Base-by-base conservation (phyloP, 92 coral and sea anemone genomes). In the Epizoanthus rinbou region DNA sequence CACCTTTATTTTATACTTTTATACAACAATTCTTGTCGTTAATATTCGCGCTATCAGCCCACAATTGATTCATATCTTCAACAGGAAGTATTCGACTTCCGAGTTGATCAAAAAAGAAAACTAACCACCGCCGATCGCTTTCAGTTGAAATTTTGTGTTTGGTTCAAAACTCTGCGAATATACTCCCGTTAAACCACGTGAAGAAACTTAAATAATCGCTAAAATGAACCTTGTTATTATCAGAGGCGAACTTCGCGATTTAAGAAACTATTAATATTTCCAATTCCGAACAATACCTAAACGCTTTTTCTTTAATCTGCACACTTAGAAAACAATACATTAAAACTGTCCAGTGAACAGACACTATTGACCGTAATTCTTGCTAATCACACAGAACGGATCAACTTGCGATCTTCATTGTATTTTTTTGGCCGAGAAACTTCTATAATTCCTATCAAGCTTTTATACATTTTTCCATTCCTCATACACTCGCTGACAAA, bases 61-160 rank as follows among this genome's bases (percentile, higher is more conserved):
- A 47, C 28, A 71, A 71, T 71, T 71, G 76, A 71, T 43, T 15
- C n/a, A 45, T 24, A 71, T 71, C 76, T 71, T 3, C 11, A 41
- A 37, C 76, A 71, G 76, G 76, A 71, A 71, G 50, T 31, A 18
- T 5, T 45, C 21, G 21, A 71, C 76, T 71, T 71, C 76, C 76
- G 76, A 71, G 57, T 22, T 45, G 19, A 23, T n/a, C 3, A n/a
- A 71, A 18, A 28, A 69, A 70, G 14, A 71, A 45, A 28, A 71
- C 58, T n/a, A 71, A 45, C 35, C 10, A 67, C 23, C 22, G 21
- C 31, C 31, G 73, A 31, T 31, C 45, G 5, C 43, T 4, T 16
- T n/a, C n/a, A n/a, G n/a, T n/a, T 18, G 1, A 67, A 65, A 65
- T 25, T 3, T 25, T 6, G 15, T 28, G 10, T 67, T 67, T 33